phyloP scores from a whole-genome alignment of 2,797 vertebrate species.

The Poeciliopsis presidionis region DNA sequence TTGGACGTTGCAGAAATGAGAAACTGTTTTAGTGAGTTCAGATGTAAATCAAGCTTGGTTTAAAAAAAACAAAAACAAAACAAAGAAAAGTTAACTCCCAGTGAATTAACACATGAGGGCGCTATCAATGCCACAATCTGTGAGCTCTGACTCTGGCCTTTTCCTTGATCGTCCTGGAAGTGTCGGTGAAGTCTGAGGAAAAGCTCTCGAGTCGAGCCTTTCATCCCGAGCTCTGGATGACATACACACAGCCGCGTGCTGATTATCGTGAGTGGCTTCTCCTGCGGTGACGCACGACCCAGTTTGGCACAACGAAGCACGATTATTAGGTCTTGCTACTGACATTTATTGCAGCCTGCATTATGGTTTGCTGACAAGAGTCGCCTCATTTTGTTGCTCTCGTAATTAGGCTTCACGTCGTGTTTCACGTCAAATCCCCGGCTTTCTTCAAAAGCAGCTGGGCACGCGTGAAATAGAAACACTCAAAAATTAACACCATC shows the following conservation, averaged over 20 bases:
- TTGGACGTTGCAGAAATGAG: not conserved
- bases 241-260: constrained; percentile 11
- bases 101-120: constrained; percentile 1
- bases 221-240: constrained; percentile 26
- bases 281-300: constrained; percentile 20
- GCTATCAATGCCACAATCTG: not conserved
- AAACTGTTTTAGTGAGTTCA: not conserved
- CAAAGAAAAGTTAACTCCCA: not conserved
- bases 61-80: no score
- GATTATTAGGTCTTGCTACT: constrained; percentile 27
- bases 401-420: not conserved
- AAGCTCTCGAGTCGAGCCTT: not conserved
- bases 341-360: constrained; percentile 21
- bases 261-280: constrained; percentile 49
- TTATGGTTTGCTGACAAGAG: not conserved
- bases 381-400: not conserved
- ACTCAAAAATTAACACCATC: not conserved
- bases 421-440: not conserved
- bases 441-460: not conserved
- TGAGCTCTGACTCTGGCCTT: not conserved
- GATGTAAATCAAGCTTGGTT: not conserved
- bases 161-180: not conserved
- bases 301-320: constrained; percentile 37
- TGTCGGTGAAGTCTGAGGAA: constrained; percentile 19
- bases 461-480: not conserved